A percentile compares a stretch with the other conserved stretches of the same genome.
Conservation (phyloP, 2,113 vertebrate species). For the Melanerpes aurifrons region DNA sequence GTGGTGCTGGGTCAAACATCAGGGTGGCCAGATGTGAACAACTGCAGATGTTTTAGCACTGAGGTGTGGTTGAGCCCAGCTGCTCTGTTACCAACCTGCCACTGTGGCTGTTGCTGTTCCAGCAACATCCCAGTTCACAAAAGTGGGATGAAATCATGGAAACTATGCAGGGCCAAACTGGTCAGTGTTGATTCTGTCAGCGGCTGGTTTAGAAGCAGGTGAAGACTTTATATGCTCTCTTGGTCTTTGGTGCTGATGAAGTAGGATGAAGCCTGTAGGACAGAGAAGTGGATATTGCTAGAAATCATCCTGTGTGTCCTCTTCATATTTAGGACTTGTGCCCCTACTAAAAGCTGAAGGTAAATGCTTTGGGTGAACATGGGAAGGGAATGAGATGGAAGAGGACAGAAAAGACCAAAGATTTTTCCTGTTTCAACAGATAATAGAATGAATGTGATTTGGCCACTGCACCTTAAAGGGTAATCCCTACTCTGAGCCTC, state of each 20-base stretch:
- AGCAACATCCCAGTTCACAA: not conserved
- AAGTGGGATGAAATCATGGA: fast-evolving
- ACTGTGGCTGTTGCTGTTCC: fast-evolving
- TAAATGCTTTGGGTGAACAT: not conserved
- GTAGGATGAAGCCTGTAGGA: not conserved
- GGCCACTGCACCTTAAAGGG: constrained; percentile 27
- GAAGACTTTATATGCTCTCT: not conserved
- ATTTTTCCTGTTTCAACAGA: constrained; percentile 6
- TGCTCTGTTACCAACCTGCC: not conserved
- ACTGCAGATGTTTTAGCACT: not conserved
- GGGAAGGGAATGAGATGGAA: not conserved
- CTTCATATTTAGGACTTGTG: not conserved
- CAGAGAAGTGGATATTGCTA: not conserved
- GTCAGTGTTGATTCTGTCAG: fast-evolving
- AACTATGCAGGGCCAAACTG: not conserved
- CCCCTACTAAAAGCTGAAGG: not conserved
- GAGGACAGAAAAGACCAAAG: constrained; percentile 11
- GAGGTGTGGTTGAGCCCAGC: not conserved
- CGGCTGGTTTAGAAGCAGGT: not conserved
- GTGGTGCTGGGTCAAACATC: not conserved
- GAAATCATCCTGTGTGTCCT: not conserved
- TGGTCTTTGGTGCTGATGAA: not conserved
- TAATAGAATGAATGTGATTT: constrained; percentile 24
- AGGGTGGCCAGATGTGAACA: not conserved
- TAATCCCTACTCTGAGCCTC: constrained; percentile 45